These are phyloP conservation scores for Crocallis elinguaria DNA, from an alignment of 2,888 invertebrate species.

Conservation along the genomic window DNA sequence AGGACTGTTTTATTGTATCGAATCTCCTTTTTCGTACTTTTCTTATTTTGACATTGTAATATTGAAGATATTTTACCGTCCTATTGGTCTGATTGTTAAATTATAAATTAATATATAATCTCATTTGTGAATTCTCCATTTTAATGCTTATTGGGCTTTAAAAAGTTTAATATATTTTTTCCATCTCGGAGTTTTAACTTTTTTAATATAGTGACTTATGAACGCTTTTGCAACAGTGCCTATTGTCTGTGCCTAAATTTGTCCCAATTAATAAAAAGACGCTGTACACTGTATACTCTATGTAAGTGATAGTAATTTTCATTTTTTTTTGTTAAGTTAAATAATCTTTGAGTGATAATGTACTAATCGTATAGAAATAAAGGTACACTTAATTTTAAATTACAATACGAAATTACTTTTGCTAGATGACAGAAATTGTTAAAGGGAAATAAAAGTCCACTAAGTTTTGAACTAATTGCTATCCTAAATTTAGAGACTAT, in stretches of 20 bases:
- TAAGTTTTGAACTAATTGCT: too few species aligned
- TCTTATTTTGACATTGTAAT: not conserved
- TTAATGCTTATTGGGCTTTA: not conserved
- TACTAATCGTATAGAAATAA: not conserved
- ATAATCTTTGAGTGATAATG: not conserved
- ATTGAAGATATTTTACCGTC: not conserved
- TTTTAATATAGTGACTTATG: not conserved
- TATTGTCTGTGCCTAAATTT: not conserved
- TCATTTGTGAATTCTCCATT: not conserved
- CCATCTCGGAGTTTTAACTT: constrained; percentile 6
- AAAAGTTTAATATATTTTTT: not conserved
- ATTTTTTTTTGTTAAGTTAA: not conserved
- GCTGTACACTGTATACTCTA: not conserved
- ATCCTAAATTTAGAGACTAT: too few species aligned
- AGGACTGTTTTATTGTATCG: not conserved
- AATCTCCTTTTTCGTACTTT: constrained; percentile 1
- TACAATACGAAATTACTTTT: too few species aligned
- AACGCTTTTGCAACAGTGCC: constrained; percentile 12
- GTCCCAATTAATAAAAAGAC: not conserved
- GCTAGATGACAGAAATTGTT: too few species aligned
- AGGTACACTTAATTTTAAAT: not conserved
- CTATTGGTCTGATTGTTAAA: not conserved
- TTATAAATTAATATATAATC: not conserved
- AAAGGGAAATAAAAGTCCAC: too few species aligned
- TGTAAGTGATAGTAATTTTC: not conserved